Evolutionary conservation across 2,888 invertebrate genomes (phyloP), one percentile per base, ranked within the genome.

Genomic region (Prostheceraeus crozeri): DNA sequence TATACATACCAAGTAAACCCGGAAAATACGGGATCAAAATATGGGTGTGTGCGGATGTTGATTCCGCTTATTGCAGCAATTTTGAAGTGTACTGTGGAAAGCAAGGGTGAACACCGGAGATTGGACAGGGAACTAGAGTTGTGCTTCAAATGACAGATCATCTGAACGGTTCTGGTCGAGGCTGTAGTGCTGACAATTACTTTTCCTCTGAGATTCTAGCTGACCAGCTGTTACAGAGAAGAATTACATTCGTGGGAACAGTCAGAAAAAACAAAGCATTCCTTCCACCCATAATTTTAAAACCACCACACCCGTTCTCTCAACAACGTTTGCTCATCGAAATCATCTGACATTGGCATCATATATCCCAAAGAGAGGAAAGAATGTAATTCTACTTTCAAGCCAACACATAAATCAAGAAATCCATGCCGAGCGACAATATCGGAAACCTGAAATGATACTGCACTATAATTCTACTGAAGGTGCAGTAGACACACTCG

Each of bases 271-370:
- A 11, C n/a, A 33, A 33, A 33, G 10, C 33, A 33, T 40, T 40
- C 19, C 40, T 40, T 6, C 40, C 40, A 40, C 14, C 40, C 14
- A 40, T 6, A 16, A 40, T 40, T n/a, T n/a, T n/a, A n/a, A n/a
- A 30, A 48, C 25, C 27, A 48, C 48, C 25, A 48, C 25, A 48
- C 48, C 48, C 28, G 48, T 48, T 48, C 28, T 48, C 27, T 28
- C 27, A 23, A 48, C 48, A 48, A 48, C 48, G 28, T 48, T 48
- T 48, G 48, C 48, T 48, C 48, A 48, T 8, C 48, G 48, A 48
- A 30, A 21, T 48, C 48, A 48, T 30, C 48, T 48, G 23, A 48
- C 14, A n/a, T 30, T 48, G 23, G 27, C 28, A 48, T 48, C 48
- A 48, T 48, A 14, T 48, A 48, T 48, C 25, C 48, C 48, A 48